Conservation (phyloP, 2,888 invertebrate species). For the Drosophila melanosoma region DNA sequence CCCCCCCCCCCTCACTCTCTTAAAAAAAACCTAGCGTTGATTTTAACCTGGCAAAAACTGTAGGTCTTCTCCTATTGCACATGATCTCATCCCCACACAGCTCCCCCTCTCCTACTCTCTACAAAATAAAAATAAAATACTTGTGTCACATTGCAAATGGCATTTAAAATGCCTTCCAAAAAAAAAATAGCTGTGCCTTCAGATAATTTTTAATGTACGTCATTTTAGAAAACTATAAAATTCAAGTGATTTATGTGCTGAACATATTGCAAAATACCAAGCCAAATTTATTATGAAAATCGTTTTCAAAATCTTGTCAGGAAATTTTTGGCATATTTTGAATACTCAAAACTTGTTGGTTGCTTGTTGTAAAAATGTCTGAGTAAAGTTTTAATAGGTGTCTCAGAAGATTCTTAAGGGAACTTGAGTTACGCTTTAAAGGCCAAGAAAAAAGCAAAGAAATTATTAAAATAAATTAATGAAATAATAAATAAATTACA, state of each 20-base stretch:
- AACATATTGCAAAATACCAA: slow-evolving; percentile 20
- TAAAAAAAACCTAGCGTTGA: slow-evolving; percentile 9
- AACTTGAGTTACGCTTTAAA: too few species aligned
- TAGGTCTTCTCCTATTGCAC: slow-evolving; percentile 8
- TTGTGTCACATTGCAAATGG: slow-evolving; percentile 40
- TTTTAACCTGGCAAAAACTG: slow-evolving; percentile 29
- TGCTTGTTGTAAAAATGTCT: neutral
- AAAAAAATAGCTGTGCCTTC: slow-evolving; percentile 8
- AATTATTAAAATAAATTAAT: fast-evolving
- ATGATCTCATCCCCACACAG: slow-evolving; percentile 18
- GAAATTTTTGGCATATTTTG: slow-evolving; percentile 14
- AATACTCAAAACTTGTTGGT: neutral
- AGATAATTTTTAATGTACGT: slow-evolving; percentile 35
- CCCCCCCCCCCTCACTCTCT: neutral
- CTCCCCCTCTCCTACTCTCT: neutral
- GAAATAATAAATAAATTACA: neutral
- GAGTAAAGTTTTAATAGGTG: neutral
- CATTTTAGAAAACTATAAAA: neutral
- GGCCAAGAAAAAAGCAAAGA: too few species aligned
- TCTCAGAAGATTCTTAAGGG: neutral
- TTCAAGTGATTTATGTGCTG: slow-evolving; percentile 45
- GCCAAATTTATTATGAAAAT: slow-evolving; percentile 29
- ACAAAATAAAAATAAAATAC: slow-evolving; percentile 28
- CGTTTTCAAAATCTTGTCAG: slow-evolving; percentile 2
- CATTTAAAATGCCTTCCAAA: slow-evolving; percentile 5